phyloP scores from a whole-genome alignment of 1,140 invertebrate genomes.

The Lanistes nyassanus region DNA sequence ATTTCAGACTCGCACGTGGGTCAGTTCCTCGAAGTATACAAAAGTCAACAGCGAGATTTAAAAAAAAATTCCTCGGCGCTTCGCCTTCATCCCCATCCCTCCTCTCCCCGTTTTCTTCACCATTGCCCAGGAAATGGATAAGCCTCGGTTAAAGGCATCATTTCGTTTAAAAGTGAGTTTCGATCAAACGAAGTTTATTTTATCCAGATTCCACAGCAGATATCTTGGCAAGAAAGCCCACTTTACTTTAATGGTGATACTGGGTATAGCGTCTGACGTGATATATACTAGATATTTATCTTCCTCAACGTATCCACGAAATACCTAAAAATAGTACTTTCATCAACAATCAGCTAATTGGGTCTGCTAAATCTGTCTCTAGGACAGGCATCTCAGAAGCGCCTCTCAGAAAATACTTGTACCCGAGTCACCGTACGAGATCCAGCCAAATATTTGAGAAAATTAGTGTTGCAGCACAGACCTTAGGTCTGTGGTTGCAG shows the following conservation, averaged over 20 bases:
- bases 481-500: no score
- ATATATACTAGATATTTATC: slow-evolving; percentile 4
- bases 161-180: neutral
- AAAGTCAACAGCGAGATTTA: neutral
- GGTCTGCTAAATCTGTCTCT: no score
- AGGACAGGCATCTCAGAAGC: no score
- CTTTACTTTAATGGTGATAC: neutral
- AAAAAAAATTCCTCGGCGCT: neutral
- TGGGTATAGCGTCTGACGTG: neutral
- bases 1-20: no score
- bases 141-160: no score
- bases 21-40: neutral
- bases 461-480: no score
- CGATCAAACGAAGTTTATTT: neutral
- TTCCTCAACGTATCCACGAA: neutral
- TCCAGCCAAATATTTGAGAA: no score
- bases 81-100: neutral
- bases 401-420: no score
- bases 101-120: neutral
- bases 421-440: no score
- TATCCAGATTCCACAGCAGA: no score
- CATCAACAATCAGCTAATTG: no score
- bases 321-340: no score
- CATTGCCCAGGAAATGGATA: neutral
- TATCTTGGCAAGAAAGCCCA: neutral